A percentile compares a stretch with the other conserved stretches of the same genome.
These are phyloP conservation scores for Enteromius paludinosus DNA, from an alignment of 2,797 vertebrate genomes.

Conservation along the genomic window DNA sequence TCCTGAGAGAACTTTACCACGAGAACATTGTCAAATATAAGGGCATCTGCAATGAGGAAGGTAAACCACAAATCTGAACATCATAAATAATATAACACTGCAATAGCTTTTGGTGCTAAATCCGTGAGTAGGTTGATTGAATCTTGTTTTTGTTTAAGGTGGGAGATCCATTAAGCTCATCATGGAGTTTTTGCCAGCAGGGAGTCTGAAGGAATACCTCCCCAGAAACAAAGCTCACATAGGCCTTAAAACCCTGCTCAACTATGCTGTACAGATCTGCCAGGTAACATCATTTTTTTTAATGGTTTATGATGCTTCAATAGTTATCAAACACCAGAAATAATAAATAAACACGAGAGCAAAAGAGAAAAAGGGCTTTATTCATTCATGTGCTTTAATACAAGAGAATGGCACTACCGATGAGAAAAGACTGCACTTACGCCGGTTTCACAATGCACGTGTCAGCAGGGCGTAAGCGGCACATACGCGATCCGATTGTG, in stretches of 20 bases:
- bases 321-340: neutral
- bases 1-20: slow-evolving; percentile 93
- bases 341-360: neutral
- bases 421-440: neutral
- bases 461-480: too few relatives aligned
- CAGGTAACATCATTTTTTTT: slow-evolving; percentile 74
- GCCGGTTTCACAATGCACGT: too few relatives aligned
- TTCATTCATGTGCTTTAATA: neutral
- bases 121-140: neutral
- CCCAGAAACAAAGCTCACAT: slow-evolving; percentile 88
- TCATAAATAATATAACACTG: neutral
- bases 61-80: slow-evolving; percentile 69
- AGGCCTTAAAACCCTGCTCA: slow-evolving; percentile 85
- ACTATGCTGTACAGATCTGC: slow-evolving; percentile 92
- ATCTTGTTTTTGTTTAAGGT: slow-evolving; percentile 73
- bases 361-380: neutral
- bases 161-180: slow-evolving; percentile 93
- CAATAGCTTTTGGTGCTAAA: neutral
- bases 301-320: neutral
- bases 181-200: slow-evolving; percentile 96
- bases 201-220: slow-evolving; percentile 95
- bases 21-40: slow-evolving; percentile 99
- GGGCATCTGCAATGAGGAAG: slow-evolving; percentile 95
- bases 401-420: neutral
- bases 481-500: too few relatives aligned